phyloP scores from a whole-genome alignment of 2,797 vertebrate species.

The Pangasius krempfi region DNA sequence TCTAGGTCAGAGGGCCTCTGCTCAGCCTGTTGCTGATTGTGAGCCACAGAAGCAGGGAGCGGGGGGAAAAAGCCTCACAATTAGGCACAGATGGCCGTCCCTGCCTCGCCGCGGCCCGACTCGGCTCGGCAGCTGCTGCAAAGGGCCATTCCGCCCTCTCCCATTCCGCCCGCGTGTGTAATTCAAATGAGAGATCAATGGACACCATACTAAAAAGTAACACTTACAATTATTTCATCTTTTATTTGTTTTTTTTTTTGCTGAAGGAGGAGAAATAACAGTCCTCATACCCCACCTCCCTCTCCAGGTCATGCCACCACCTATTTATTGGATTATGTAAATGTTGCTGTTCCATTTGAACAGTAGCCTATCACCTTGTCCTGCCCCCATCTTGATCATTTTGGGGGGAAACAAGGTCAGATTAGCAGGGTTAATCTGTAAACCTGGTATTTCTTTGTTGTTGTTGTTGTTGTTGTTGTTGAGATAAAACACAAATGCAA shows the following conservation, averaged over 20 bases:
- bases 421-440: conserved; percentile 58
- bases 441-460: conserved; percentile 29
- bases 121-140: conserved; percentile 37
- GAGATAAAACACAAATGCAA: conserved; percentile 36
- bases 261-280: neutral
- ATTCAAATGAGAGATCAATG: conserved; percentile 59
- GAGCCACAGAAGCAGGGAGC: conserved; percentile 72
- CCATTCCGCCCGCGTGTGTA: conserved; percentile 42
- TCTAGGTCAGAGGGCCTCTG: conserved; percentile 81
- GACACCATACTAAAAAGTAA: conserved; percentile 40
- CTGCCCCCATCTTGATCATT: conserved; percentile 37
- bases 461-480: neutral
- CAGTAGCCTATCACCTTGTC: conserved; percentile 40
- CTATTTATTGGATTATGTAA: conserved; percentile 47
- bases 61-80: conserved; percentile 72
- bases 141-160: conserved; percentile 49
- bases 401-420: conserved; percentile 43
- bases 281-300: neutral
- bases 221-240: conserved; percentile 50
- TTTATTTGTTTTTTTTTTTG: conserved; percentile 27
- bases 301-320: neutral
- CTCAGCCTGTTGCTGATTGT: conserved; percentile 85
- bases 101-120: conserved; percentile 65
- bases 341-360: conserved; percentile 49
- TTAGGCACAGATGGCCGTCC: conserved; percentile 84